Percentiles rank a stretch among this genome's conserved stretches.
Conservation (phyloP, 1,140 invertebrate genomes). For the Pseudachorutes palmiensis region DNA sequence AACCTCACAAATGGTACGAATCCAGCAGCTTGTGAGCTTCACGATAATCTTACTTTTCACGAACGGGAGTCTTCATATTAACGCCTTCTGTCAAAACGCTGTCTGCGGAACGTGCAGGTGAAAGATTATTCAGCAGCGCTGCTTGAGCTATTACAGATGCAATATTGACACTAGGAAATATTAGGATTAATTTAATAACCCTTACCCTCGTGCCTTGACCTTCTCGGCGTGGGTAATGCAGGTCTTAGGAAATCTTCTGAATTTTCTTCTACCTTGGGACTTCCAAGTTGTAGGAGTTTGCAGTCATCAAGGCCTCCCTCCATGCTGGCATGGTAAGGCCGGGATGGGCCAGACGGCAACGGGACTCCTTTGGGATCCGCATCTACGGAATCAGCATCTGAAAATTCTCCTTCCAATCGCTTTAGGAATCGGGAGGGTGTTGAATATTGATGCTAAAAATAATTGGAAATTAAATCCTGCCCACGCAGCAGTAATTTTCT, state of each 20-base stretch:
- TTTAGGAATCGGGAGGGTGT: constrained; percentile 25
- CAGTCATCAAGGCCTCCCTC: constrained; percentile 44
- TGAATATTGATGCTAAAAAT: too few relatives aligned
- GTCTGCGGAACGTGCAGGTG: constrained; percentile 35
- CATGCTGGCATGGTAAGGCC: constrained; percentile 41
- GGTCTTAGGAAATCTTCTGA: constrained; percentile 35
- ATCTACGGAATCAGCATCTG: constrained; percentile 22
- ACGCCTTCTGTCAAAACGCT: constrained; percentile 25
- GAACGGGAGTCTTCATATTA: constrained; percentile 26
- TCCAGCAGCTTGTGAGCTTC: not conserved
- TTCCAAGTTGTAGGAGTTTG: constrained; percentile 41
- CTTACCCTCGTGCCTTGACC: constrained; percentile 23
- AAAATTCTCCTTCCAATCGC: constrained; percentile 31
- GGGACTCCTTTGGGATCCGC: not conserved
- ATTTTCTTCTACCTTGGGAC: constrained; percentile 28
- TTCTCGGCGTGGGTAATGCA: constrained; percentile 37
- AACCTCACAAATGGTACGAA: not conserved
- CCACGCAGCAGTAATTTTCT: constrained; percentile 5
- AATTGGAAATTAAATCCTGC: too few relatives aligned
- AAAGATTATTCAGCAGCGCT: constrained; percentile 17
- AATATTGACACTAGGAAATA: constrained; percentile 3
- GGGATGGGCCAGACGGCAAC: not conserved
- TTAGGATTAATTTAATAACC: constrained; percentile 2
- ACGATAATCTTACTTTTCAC: constrained; percentile 25
- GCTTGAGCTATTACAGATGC: too few relatives aligned